A percentile compares a stretch with the other conserved stretches of the same genome.
Conservation (phyloP, 2,888 invertebrate genomes). For the Drosophila vallismaia region DNA sequence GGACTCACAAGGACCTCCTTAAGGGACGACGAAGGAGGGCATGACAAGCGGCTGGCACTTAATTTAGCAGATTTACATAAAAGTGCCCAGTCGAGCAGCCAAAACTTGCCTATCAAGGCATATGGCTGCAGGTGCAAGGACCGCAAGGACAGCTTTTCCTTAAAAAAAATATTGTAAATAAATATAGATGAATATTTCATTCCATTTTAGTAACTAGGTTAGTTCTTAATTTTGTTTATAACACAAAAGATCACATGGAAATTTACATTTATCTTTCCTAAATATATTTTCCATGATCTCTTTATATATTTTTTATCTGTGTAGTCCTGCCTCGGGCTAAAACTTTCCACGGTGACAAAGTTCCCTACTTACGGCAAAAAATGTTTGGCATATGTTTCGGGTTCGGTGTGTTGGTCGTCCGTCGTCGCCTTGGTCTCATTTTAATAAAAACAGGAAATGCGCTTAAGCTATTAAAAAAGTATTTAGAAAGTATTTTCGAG, state of each 20-base stretch:
- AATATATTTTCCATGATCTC: too few species aligned
- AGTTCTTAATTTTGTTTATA: too few species aligned
- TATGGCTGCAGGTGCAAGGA: conserved; percentile 52
- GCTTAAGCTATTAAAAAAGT: conserved; percentile 78
- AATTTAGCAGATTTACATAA: conserved; percentile 77
- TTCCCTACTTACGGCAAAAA: conserved; percentile 46
- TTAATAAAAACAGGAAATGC: conserved; percentile 72
- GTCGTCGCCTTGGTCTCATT: conserved; percentile 36
- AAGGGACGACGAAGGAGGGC: background rate
- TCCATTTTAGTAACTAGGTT: too few species aligned
- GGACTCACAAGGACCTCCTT: conserved; percentile 33
- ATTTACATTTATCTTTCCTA: too few species aligned
- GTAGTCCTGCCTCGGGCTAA: conserved; percentile 46
- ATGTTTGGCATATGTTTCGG: conserved; percentile 60
- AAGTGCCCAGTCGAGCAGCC: conserved; percentile 32
- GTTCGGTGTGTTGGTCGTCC: conserved; percentile 12
- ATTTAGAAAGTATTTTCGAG: conserved; percentile 72
- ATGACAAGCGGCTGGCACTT: conserved; percentile 65
- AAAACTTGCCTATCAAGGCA: conserved; percentile 25
- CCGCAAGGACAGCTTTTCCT: background rate
- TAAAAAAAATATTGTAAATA: background rate
- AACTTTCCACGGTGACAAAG: conserved; percentile 73
- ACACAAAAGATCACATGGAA: too few species aligned
- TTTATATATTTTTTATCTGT: conserved; percentile 21
- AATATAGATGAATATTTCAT: background rate